phyloP scores from a whole-genome alignment of 2,797 vertebrate genomes.

The Micrastur ruficollis region DNA sequence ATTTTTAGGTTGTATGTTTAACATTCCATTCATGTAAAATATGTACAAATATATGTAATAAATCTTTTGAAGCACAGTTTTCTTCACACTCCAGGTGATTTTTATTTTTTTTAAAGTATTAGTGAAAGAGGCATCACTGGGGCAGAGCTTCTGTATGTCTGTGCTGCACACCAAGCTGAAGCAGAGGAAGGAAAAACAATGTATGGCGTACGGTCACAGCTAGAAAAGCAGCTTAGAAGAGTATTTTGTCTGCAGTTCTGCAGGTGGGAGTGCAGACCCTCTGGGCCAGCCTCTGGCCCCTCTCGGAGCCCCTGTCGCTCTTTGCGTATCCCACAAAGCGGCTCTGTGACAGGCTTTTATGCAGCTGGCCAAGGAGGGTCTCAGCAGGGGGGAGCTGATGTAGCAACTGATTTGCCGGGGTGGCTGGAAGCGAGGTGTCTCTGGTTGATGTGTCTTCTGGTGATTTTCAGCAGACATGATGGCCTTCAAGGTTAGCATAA shows the following conservation, averaged over 20 bases:
- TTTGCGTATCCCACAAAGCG: accelerated
- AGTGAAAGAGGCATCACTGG: neutral
- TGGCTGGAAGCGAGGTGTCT: neutral
- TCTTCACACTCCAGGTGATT: neutral
- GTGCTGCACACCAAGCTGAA: neutral
- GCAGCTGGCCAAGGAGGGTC: neutral
- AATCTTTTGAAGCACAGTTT: conserved; percentile 72
- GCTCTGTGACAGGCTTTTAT: neutral
- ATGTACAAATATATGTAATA: conserved; percentile 70
- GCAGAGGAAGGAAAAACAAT: neutral
- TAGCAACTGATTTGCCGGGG: neutral
- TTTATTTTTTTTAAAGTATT: neutral
- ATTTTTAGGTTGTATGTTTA: conserved; percentile 70
- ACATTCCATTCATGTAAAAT: conserved; percentile 76
- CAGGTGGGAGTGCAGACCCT: neutral
- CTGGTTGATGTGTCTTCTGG: neutral
- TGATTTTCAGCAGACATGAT: neutral
- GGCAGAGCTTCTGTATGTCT: neutral
- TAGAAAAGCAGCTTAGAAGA: neutral
- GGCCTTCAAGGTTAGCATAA: neutral
- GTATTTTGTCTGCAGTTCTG: neutral
- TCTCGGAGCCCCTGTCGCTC: neutral
- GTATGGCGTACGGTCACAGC: neutral
- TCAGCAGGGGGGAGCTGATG: neutral
- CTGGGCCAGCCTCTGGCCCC: neutral